Evolutionary conservation across 2,888 invertebrate genomes (phyloP), one percentile per base, ranked within the genome.

Genomic region (Zaprionus bogoriensis): DNA sequence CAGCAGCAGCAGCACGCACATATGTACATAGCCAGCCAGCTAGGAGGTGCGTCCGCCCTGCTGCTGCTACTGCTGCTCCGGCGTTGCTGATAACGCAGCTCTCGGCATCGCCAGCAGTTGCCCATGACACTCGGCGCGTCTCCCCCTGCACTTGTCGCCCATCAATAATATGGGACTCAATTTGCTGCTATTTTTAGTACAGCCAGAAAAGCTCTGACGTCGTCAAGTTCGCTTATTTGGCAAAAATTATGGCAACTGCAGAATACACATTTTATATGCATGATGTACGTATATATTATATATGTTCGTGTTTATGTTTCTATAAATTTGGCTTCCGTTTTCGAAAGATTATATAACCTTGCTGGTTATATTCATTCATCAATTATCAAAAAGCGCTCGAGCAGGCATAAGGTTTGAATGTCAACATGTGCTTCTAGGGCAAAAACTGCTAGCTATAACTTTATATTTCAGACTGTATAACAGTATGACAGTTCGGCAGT

Each of bases 151-250:
- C 51, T 47, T 72, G 47, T 39, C 54, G 47, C 19, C 51, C 41
- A 59, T 55, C 19, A 46, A 32, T 52, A n/a, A n/a, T n/a, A n/a
- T n/a, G n/a, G n/a, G n/a, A n/a, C n/a, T n/a, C n/a, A n/a, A n/a
- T 63, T 50, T 41, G n/a, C 36, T 38, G 17, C 68, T 72, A 72
- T 74, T 60, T 59, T 42, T 74, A 74, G 74, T 22, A 45, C 32
- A 53, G 32, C 36, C 30, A 42, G 19, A 41, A 59, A 57, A 60
- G 38, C 12, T 44, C 52, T 30, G 45, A 32, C 42, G 32, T 23
- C 52, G 52, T 48, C 61, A 67, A 67, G 30, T 54, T 28, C 28
- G 17, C 17, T 36, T 25, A 25, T n/a, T 44, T 25, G 6, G 9
- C 23, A 42, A 22, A 25, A 14, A 17, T 41, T 22, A 41, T 23